Base-by-base conservation (phyloP, 2,113 vertebrate genomes). In the Burhinus bistriatus region DNA sequence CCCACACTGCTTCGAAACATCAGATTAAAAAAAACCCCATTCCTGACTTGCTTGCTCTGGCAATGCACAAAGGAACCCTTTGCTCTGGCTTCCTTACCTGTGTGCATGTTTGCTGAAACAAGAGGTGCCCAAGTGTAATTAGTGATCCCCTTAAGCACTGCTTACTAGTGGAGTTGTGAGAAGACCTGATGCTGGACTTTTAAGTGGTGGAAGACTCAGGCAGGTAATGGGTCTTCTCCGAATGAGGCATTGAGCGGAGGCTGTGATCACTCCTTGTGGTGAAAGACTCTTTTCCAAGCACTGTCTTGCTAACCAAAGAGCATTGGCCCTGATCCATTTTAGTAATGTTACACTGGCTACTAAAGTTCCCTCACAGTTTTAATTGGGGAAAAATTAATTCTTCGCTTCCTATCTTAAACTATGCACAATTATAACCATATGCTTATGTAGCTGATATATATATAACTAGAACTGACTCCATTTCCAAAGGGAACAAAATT, bases 341-440 rank as follows among this genome's bases (percentile, higher is more conserved):
- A 12, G 40, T 72, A 87, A 94, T 11, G 49, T 77, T 44, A 72
- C 1, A 6, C 70, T 85, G 65, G 70, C 73, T 77, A 21, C 78
- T 93, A 51, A 73, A 83, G 62, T 76, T 72, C 45, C 20, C 51
- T 68, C 38, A 17, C 81, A 85, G 49, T 79, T 95, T 95, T 95
- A 95, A 92, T 80, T 87, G 73, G 62, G 84, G 78, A 91, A 84
- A 94, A 92, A 94, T 64, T 64, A 95, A 93, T 93, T 92, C 42
- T 92, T 97, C 1, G 0, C 77, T 96, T 95, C 77, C 92, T 70
- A 64, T 92, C 65, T 71, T 94, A 76, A 97, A 82, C 70, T 61
- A 57, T 17, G 52, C 66, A 82, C 83, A 92, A 76, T 87, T 92
- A 84, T 30, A 95, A 89, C 77, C 87, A 91, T 93, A 95, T 94